Conservation (phyloP, 2,888 invertebrate genomes). For the Nemotelus nigrinus region DNA sequence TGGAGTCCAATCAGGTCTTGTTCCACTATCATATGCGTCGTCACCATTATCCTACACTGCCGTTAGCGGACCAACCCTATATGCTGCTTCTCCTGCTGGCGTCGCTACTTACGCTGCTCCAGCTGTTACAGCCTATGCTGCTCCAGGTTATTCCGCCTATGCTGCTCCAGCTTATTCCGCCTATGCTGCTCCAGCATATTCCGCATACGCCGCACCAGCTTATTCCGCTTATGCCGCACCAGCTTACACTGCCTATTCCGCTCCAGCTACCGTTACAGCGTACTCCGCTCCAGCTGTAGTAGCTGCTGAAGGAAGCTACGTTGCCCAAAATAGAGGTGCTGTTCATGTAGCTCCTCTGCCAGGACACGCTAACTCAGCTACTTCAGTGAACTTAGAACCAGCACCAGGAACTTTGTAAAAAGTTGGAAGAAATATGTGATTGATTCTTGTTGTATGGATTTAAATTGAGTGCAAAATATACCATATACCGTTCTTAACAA, state of each 20-base stretch:
- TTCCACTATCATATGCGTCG: constrained; percentile 46
- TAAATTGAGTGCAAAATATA: too few relatives aligned
- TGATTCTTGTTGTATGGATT: too few relatives aligned
- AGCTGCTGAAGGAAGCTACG: constrained; percentile 54
- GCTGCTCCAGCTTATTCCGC: constrained; percentile 65
- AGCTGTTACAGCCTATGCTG: constrained; percentile 51
- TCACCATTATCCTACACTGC: constrained; percentile 51
- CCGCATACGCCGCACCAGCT: constrained; percentile 62
- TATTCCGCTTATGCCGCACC: constrained; percentile 64
- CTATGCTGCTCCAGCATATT: constrained; percentile 65
- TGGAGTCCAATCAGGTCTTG: constrained; percentile 43
- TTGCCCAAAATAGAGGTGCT: constrained; percentile 66
- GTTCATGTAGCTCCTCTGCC: constrained; percentile 66
- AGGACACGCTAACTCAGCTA: constrained; percentile 60
- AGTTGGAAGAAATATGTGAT: too few relatives aligned
- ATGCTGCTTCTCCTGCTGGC: constrained; percentile 49
- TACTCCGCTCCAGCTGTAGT: constrained; percentile 9
- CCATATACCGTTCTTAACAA: too few relatives aligned
- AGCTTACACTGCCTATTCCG: constrained; percentile 55
- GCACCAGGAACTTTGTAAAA: constrained; percentile 63
- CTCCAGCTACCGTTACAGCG: constrained; percentile 11
- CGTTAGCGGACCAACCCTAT: constrained; percentile 52
- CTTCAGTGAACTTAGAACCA: constrained; percentile 64
- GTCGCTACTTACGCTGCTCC: constrained; percentile 35
- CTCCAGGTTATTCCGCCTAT: constrained; percentile 51